A percentile compares a stretch with the other conserved stretches of the same genome.
phyloP scores from a whole-genome alignment of 2,113 vertebrate genomes.

The Entosphenus tridentatus region DNA sequence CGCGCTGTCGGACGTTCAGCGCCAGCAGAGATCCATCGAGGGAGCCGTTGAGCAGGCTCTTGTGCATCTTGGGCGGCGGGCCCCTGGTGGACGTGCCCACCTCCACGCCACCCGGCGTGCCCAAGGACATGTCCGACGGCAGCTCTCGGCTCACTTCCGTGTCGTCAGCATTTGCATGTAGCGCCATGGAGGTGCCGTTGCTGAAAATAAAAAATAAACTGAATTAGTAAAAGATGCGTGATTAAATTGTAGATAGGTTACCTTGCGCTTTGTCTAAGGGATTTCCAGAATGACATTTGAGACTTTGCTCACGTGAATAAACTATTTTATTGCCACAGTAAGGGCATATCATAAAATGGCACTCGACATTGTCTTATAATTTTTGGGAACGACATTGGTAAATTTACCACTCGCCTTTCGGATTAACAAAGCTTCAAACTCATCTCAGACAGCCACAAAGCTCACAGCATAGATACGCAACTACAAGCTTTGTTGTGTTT shows the following conservation, averaged over 20 bases:
- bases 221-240: background rate
- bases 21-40: constrained; percentile 61
- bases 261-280: no score
- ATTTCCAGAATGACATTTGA: no score
- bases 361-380: no score
- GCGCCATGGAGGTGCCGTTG: background rate
- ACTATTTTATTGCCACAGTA: no score
- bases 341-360: no score
- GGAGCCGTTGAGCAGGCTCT: constrained; percentile 13
- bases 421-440: no score
- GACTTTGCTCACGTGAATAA: no score
- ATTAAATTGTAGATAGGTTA: background rate
- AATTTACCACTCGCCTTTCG: no score
- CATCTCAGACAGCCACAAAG: no score
- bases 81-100: background rate
- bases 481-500: no score
- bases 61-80: constrained; percentile 1
- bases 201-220: background rate
- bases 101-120: background rate
- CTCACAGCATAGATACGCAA: no score
- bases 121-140: background rate
- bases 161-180: background rate
- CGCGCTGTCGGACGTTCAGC: constrained; percentile 38
- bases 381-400: no score
- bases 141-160: background rate